Percentiles rank a stretch among this genome's conserved stretches.
These are phyloP conservation scores for Drosophila persimilis DNA, from an alignment of 1,140 invertebrate genomes.

Conservation along the genomic window DNA sequence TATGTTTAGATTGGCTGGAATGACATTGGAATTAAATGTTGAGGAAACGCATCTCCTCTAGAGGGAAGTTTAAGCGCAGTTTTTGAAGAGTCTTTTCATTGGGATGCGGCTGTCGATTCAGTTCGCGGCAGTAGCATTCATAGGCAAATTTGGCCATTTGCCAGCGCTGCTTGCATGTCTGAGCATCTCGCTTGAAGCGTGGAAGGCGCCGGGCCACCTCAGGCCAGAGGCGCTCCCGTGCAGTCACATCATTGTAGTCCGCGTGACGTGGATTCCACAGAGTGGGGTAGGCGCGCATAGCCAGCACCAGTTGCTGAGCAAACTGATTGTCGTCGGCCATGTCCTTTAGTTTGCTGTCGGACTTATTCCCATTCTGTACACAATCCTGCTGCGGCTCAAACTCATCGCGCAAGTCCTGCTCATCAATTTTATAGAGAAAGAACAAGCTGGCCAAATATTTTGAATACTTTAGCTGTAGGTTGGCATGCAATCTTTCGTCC, in stretches of 20 bases:
- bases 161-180: conserved; percentile 69
- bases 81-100: conserved; percentile 65
- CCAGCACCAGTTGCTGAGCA: conserved; percentile 56
- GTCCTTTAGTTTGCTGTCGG: conserved; percentile 56
- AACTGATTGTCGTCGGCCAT: conserved; percentile 78
- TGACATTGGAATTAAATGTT: conserved; percentile 42
- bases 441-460: conserved; percentile 76
- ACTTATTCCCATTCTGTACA: conserved; percentile 9
- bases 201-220: conserved; percentile 62
- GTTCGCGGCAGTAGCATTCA: conserved; percentile 66
- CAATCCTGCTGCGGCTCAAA: conserved; percentile 68
- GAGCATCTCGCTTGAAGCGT: conserved; percentile 66
- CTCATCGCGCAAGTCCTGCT: conserved; percentile 74
- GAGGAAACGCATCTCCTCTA: conserved; percentile 74
- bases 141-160: conserved; percentile 77
- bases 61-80: conserved; percentile 63
- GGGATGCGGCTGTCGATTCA: conserved; percentile 49
- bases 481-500: conserved; percentile 55
- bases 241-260: conserved; percentile 65
- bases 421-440: conserved; percentile 78
- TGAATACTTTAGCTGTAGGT: conserved; percentile 75
- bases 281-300: conserved; percentile 63
- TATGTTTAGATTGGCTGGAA: conserved; percentile 14
- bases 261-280: conserved; percentile 68
- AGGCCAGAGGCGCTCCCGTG: conserved; percentile 66